Conservation (phyloP, 2,888 invertebrate genomes). For the Capitulum mitella region DNA sequence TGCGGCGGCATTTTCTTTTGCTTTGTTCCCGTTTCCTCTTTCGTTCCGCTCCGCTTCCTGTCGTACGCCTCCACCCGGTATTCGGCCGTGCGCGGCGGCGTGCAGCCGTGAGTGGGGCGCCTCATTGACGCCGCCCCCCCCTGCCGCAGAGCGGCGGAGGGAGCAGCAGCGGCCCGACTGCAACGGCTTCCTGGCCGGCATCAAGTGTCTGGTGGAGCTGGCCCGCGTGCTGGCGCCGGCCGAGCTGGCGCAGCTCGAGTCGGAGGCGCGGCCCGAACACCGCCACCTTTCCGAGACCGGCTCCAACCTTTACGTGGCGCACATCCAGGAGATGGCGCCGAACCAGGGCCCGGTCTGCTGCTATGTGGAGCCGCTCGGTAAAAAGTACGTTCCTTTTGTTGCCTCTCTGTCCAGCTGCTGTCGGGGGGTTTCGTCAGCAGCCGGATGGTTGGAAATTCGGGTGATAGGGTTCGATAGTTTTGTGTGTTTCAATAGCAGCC, state of each 20-base stretch:
- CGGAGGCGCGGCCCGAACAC: constrained; percentile 15
- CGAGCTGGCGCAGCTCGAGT: constrained; percentile 13
- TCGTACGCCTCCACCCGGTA: too few relatives aligned
- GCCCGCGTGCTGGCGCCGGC: background rate
- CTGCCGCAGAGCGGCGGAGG: background rate
- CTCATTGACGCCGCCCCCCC: too few relatives aligned
- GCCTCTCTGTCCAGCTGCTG: too few relatives aligned
- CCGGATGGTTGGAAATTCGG: too few relatives aligned
- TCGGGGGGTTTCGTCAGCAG: too few relatives aligned
- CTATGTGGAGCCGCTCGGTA: constrained; percentile 71
- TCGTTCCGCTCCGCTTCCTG: too few relatives aligned
- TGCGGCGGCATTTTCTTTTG: too few relatives aligned
- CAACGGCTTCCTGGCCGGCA: constrained; percentile 19
- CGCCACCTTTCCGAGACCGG: constrained; percentile 18
- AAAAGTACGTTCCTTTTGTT: constrained; percentile 32
- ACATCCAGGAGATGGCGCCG: constrained; percentile 87
- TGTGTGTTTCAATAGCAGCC: too few relatives aligned
- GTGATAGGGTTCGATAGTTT: too few relatives aligned
- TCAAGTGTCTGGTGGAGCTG: constrained; percentile 21
- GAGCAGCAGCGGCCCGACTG: constrained; percentile 24
- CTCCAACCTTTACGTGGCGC: constrained; percentile 57
- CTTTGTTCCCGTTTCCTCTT: too few relatives aligned
- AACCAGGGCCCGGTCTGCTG: constrained; percentile 89
- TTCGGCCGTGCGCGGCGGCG: too few relatives aligned
- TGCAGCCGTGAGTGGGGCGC: too few relatives aligned